Conservation (phyloP, 2,888 invertebrate genomes). For the Alcis repandata region DNA sequence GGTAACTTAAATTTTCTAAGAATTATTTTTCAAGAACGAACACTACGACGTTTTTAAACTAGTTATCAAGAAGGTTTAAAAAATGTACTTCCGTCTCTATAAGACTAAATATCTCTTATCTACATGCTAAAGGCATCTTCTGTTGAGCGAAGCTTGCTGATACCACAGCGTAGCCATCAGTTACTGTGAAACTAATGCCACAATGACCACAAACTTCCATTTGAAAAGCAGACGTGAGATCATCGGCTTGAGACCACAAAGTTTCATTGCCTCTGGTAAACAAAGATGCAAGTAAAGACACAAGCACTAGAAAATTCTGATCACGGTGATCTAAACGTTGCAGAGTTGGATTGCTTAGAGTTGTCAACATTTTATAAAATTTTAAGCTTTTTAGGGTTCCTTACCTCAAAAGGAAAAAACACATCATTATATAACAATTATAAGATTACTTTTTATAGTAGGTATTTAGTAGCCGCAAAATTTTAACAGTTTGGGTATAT, state of each 20-base stretch:
- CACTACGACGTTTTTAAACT: background rate
- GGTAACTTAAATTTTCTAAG: no score
- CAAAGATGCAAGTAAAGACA: conserved; percentile 14
- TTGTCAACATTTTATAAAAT: no score
- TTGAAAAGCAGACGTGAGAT: conserved; percentile 71
- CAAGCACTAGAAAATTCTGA: conserved; percentile 3
- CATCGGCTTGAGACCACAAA: conserved; percentile 71
- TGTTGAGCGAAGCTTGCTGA: conserved; percentile 6
- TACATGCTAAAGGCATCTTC: conserved; percentile 22
- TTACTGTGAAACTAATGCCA: conserved; percentile 25
- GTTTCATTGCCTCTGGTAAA: conserved; percentile 56
- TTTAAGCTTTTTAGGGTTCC: no score
- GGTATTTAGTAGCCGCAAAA: no score
- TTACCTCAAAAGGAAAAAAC: no score
- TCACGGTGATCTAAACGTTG: background rate
- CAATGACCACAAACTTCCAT: conserved; percentile 62
- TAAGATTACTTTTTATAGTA: no score
- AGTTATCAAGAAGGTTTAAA: background rate
- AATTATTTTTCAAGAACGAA: no score
- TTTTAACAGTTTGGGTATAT: no score
- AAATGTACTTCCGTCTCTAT: background rate
- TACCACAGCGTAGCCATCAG: conserved; percentile 14
- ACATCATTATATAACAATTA: no score
- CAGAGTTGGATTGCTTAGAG: no score
- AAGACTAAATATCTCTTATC: background rate